A percentile compares a stretch with the other conserved stretches of the same genome.
Conservation (phyloP, 1,140 invertebrate genomes). For the Ips typographus region DNA sequence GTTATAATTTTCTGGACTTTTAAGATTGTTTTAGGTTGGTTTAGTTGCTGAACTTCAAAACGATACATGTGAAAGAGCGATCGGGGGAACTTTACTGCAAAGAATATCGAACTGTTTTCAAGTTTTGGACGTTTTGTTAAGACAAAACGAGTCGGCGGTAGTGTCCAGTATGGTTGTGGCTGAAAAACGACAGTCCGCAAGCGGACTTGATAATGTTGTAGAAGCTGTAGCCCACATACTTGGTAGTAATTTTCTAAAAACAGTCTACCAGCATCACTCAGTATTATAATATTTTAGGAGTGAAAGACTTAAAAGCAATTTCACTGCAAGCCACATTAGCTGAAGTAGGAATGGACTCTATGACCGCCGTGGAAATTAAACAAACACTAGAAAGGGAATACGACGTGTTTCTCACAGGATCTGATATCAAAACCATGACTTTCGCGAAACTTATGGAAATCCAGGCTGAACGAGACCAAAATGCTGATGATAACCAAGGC, state of each 20-base stretch:
- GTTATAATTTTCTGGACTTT: not conserved
- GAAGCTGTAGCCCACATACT: slow-evolving; percentile 67
- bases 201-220: slow-evolving; percentile 61
- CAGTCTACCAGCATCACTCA: not conserved
- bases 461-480: slow-evolving; percentile 23
- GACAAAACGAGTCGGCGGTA: slow-evolving; percentile 61
- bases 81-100: slow-evolving; percentile 82
- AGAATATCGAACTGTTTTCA: slow-evolving; percentile 76
- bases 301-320: slow-evolving; percentile 60
- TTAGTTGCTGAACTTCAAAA: slow-evolving; percentile 80
- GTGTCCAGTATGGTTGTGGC: slow-evolving; percentile 80
- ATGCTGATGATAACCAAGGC: not conserved
- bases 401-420: slow-evolving; percentile 60
- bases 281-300: slow-evolving; percentile 40
- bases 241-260: slow-evolving; percentile 40
- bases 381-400: slow-evolving; percentile 68
- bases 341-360: slow-evolving; percentile 86
- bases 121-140: slow-evolving; percentile 68
- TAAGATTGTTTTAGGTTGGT: slow-evolving; percentile 55
- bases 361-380: slow-evolving; percentile 85
- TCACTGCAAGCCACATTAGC: slow-evolving; percentile 69
- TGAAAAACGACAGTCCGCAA: slow-evolving; percentile 63
- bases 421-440: slow-evolving; percentile 61
- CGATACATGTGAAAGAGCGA: slow-evolving; percentile 72
- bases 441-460: slow-evolving; percentile 41